phyloP scores from a whole-genome alignment of 1,140 invertebrate species.

The Drosophila kohkoa region DNA sequence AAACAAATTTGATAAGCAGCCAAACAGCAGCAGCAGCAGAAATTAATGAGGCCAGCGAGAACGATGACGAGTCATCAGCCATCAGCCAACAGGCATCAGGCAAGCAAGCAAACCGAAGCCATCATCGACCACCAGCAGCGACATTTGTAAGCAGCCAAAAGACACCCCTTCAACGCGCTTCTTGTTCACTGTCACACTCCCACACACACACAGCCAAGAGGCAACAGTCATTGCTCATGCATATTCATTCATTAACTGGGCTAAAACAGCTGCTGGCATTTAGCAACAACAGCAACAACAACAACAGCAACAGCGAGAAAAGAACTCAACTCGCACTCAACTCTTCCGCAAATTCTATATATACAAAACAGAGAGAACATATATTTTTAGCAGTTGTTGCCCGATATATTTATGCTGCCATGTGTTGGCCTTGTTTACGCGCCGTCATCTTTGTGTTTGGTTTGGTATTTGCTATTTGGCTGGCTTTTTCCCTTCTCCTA shows the following conservation, averaged over 20 bases:
- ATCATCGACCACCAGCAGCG: slow-evolving; percentile 23
- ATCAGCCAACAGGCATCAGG: no score
- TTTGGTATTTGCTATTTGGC: slow-evolving; percentile 48
- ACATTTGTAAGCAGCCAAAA: slow-evolving; percentile 37
- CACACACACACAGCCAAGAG: background rate
- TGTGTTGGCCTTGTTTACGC: slow-evolving; percentile 59
- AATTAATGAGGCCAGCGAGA: slow-evolving; percentile 67
- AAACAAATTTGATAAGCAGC: slow-evolving; percentile 79
- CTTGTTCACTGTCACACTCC: background rate
- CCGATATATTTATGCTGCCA: slow-evolving; percentile 74
- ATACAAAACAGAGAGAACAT: slow-evolving; percentile 14
- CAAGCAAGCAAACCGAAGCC: background rate
- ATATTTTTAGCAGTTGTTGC: slow-evolving; percentile 56
- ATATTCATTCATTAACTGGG: slow-evolving; percentile 79
- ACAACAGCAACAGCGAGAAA: slow-evolving; percentile 1
- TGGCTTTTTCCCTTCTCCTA: slow-evolving; percentile 11
- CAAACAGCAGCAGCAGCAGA: slow-evolving; percentile 32
- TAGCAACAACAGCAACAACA: slow-evolving; percentile 8
- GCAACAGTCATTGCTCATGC: slow-evolving; percentile 52
- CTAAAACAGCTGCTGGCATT: slow-evolving; percentile 74
- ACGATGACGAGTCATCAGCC: slow-evolving; percentile 11
- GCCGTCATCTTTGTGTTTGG: slow-evolving; percentile 45
- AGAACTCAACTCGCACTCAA: slow-evolving; percentile 7
- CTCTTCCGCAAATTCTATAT: slow-evolving; percentile 6
- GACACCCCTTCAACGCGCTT: background rate